phyloP scores from a whole-genome alignment of 2,797 vertebrate species.

The Eulemur albifrons region DNA sequence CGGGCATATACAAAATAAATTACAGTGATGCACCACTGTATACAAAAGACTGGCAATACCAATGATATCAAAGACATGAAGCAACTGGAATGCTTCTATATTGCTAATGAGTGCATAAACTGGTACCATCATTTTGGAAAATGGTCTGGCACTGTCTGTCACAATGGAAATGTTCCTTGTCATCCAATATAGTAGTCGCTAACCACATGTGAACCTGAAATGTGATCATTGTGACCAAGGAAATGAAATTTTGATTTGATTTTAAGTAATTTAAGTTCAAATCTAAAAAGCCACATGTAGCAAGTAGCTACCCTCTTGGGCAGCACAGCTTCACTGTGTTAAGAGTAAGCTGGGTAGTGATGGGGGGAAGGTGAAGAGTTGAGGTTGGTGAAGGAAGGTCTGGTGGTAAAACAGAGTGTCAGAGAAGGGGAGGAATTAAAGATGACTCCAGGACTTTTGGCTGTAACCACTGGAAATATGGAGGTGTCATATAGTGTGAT shows the following conservation, averaged over 20 bases:
- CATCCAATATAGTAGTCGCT: neutral
- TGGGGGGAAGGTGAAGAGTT: neutral
- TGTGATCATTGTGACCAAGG: neutral
- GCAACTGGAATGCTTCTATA: neutral
- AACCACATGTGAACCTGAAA: neutral
- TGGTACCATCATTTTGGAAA: neutral
- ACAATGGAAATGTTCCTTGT: neutral
- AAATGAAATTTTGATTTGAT: neutral
- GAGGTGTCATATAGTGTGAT: too few species aligned
- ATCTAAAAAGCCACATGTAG: neutral
- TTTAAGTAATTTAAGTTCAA: neutral
- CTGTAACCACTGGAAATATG: neutral
- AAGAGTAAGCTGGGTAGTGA: neutral
- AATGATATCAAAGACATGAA: neutral
- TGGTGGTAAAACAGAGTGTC: neutral
- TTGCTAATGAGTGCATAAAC: neutral
- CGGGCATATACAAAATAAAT: neutral
- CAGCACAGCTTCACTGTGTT: neutral
- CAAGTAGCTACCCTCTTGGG: neutral
- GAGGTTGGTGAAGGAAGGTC: neutral
- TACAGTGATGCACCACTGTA: neutral
- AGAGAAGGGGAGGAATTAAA: neutral
- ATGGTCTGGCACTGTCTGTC: neutral
- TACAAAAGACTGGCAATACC: neutral
- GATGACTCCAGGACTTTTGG: neutral